Evolutionary conservation across 2,797 vertebrate species (phyloP), one percentile per base, ranked within the genome.

Genomic region (Tangara arthus): DNA sequence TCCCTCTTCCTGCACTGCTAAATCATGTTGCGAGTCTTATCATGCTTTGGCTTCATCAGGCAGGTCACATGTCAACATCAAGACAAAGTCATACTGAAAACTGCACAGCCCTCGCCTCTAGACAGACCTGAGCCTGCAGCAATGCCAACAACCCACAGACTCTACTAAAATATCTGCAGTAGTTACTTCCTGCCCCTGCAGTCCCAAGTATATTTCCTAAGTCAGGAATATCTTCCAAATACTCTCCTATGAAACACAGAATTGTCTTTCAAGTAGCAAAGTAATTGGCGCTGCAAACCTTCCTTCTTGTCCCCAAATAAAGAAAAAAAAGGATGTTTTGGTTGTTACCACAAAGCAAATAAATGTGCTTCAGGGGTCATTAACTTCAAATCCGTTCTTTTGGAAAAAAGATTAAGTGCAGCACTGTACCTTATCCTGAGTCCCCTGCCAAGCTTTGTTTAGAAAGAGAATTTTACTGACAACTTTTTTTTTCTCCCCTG

Each of bases 1-100:
- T 95, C 50, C 65, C 41, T 91, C 91, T 97, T 96, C 96, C 95
- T 96, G 93, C 55, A 7, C 72, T 86, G 87, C 72, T 91, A 89
- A 94, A 90, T 81, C 82, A 78, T 1, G 0, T 81, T 65, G 61
- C 0, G 0, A 91, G 87, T 88, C 92, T 97, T 97, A 96, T 94
- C 93, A 56, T 35, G 11, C 85, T 85, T 82, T 86, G 71, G 61
- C 91, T 92, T 78, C 41, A 9, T 69, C 0, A 0, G 59, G 50
- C 79, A 89, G 81, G 93, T 96, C 94, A 94, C 94, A 87, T 86
- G 96, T 88, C 87, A 65, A 60, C 68, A 63, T 85, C 65, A 88
- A 93, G 89, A 82, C 72, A 88, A 91, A 95, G 84, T 85, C 90
- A 76, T 41, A 39, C 79, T 28, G 57, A 70, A 86, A 93, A 71